Base-by-base conservation (phyloP, 64 coral and sea anemone genomes). In the Pocillopora damicornis region DNA sequence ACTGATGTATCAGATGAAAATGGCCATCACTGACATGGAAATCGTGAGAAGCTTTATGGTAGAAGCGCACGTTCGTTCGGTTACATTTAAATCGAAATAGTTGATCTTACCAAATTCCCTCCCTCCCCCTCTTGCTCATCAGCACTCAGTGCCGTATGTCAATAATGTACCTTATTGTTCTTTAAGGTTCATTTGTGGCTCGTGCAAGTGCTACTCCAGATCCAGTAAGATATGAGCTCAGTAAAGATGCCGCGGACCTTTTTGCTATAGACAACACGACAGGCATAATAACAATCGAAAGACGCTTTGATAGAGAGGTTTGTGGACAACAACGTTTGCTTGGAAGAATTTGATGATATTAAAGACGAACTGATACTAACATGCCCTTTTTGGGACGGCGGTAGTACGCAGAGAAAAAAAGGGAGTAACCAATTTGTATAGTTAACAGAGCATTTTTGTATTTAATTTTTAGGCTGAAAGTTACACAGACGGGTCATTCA, bases 241-340 rank as follows among this genome's bases (percentile, higher is more conserved):
- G 81, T 36, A 15, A 20, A 0, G 64, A 73, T 72, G 81, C 38
- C 11, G 81, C 35, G 35, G 11, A 23, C 61, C 63, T 73, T 22
- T 98, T 98, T 63, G 59, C 59, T 75, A 91, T 98, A 73, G 89
- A 86, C 60, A 98, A 79, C 45, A 12, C 61, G 2, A 94, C 95
- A 60, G 95, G 95, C 38, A 36, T 69, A 10, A 94, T 98, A 51
- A 91, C 35, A 1, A 58, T 98, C 0, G 88, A 91, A 56, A 66
- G 84, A 8, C 75, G 42, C 10, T 20, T 98, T 64, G 92, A 94
- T 58, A 83, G 89, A 88, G 92, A 98, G 81, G 81, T 85, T 57
- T 73, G 79, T 81, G 20, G 1, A 63, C 12, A 61, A 30, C 30
- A 51, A 51, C 42, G 42, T 51, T 51, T 51, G 42, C 42, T 51